Evolutionary conservation across 2,113 vertebrate species (phyloP).

Genomic region (Ramphastos sulfuratus): DNA sequence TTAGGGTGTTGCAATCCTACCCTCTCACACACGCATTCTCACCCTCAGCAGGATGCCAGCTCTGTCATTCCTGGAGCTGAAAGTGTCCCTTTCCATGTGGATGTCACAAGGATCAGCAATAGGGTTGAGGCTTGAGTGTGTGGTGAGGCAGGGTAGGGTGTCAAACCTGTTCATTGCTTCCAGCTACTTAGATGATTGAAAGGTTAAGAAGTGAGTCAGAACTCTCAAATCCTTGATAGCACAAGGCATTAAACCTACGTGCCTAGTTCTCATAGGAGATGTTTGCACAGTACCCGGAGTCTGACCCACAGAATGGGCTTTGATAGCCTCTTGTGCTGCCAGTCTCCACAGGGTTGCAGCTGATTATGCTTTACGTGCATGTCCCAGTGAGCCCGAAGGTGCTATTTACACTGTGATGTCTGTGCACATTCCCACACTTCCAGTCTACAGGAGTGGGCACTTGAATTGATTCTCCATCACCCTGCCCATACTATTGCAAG

Average conservation of each 20-base stretch:
- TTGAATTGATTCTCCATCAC: accelerated
- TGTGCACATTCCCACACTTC: not conserved
- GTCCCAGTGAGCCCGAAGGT: accelerated
- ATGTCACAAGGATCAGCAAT: not conserved
- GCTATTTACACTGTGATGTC: not conserved
- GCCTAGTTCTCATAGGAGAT: not conserved
- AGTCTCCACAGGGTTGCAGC: not conserved
- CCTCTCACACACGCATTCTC: not conserved
- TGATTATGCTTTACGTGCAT: accelerated
- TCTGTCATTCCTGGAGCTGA: not conserved
- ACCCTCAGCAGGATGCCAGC: not conserved
- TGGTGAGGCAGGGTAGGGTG: not conserved
- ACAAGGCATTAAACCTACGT: accelerated
- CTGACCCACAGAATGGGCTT: not conserved
- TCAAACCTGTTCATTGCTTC: not conserved
- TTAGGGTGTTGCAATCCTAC: conserved; percentile 26
- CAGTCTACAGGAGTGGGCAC: not conserved
- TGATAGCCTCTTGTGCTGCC: accelerated
- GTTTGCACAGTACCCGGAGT: accelerated
- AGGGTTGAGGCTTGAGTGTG: accelerated
- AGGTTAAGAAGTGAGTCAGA: not conserved
- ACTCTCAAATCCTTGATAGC: not conserved
- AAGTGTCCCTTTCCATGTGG: accelerated
- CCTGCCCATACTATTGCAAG: accelerated
- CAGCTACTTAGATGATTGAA: not conserved